Conservation (phyloP, 2,888 invertebrate species). For the Zeuzera pyrina region DNA sequence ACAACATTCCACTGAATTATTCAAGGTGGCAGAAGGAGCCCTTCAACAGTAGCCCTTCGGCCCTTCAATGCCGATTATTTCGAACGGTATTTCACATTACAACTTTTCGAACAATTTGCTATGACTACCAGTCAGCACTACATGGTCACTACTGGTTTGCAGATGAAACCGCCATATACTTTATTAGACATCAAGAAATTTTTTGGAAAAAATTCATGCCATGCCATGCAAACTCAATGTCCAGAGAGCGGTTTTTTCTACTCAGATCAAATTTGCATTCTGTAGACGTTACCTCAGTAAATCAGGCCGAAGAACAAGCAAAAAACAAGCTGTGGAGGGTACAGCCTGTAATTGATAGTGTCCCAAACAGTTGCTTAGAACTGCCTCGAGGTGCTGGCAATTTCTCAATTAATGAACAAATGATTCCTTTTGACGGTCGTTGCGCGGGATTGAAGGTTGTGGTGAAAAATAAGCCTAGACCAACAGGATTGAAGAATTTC, state of each 20-base stretch:
- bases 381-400: conserved; percentile 14
- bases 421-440: conserved; percentile 21
- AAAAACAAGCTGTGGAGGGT: conserved; percentile 17
- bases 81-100: too few relatives aligned
- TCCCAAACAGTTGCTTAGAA: conserved; percentile 12
- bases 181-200: too few relatives aligned
- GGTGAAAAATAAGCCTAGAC: conserved; percentile 26
- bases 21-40: too few relatives aligned
- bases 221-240: conserved; percentile 9
- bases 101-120: too few relatives aligned
- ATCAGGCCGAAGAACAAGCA: conserved; percentile 8
- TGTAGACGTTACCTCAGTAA: conserved; percentile 1
- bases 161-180: too few relatives aligned
- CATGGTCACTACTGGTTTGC: too few relatives aligned
- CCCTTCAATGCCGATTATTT: too few relatives aligned
- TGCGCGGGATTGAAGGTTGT: conserved; percentile 17
- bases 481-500: conserved; percentile 32
- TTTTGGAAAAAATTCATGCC: too few relatives aligned
- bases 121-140: too few relatives aligned
- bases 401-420: conserved; percentile 25
- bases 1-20: too few relatives aligned
- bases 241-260: conserved; percentile 7
- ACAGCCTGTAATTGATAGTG: conserved; percentile 24
- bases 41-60: too few relatives aligned
- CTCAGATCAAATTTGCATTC: conserved; percentile 6